A percentile compares a stretch with the other conserved stretches of the same genome.
phyloP scores from a whole-genome alignment of 2,888 invertebrate genomes.

The Hirtodrosophila trivittata region DNA sequence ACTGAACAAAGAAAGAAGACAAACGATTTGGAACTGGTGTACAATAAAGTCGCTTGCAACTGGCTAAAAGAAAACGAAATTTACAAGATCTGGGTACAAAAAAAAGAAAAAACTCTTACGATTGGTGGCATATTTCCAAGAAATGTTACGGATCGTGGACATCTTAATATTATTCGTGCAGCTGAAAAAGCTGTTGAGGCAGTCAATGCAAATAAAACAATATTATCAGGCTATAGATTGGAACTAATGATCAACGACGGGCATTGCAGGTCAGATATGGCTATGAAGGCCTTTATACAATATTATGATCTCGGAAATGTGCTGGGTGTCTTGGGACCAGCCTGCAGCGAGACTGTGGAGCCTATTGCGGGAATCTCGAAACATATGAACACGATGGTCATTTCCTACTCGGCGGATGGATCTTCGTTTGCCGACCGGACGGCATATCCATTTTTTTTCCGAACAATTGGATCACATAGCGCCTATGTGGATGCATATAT shows the following conservation, averaged over 20 bases:
- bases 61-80: conserved; percentile 85
- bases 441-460: conserved; percentile 91
- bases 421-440: conserved; percentile 88
- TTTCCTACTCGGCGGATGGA: conserved; percentile 92
- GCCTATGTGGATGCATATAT: conserved; percentile 87
- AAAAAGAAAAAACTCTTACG: conserved; percentile 42
- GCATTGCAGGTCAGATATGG: conserved; percentile 88
- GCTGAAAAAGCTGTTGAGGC: conserved; percentile 87
- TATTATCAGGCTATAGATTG: conserved; percentile 87
- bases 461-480: conserved; percentile 91
- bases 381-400: conserved; percentile 88
- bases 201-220: conserved; percentile 86
- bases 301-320: conserved; percentile 86
- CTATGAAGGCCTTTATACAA: conserved; percentile 90
- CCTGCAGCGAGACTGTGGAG: conserved; percentile 92
- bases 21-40: conserved; percentile 36
- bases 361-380: conserved; percentile 91
- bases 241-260: conserved; percentile 86
- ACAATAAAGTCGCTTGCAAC: conserved; percentile 85
- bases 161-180: conserved; percentile 85
- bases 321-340: conserved; percentile 90
- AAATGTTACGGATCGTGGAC: conserved; percentile 85
- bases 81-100: conserved; percentile 85
- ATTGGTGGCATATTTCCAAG: conserved; percentile 86
- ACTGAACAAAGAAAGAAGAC: conserved; percentile 2